These are phyloP conservation scores for Palaemon carinicauda DNA, from an alignment of 1,140 invertebrate genomes.

Conservation along the genomic window DNA sequence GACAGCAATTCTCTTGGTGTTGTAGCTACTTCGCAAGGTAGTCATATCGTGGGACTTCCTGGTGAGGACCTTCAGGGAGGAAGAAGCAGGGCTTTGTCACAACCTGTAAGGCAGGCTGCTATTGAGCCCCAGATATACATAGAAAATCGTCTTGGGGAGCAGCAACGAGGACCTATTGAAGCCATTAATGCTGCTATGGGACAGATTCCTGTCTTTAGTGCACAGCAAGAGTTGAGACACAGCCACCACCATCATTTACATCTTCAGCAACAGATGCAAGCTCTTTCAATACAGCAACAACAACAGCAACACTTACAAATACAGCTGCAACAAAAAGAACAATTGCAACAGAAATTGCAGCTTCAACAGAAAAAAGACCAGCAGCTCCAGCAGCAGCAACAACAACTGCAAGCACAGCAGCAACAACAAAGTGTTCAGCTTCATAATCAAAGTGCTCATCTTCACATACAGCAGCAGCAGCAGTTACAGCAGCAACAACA, in stretches of 20 bases:
- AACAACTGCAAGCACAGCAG: constrained; percentile 15
- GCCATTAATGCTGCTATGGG: constrained; percentile 49
- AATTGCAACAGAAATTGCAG: constrained; percentile 33
- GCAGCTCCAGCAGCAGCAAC: constrained; percentile 20
- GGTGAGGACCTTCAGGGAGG: constrained; percentile 30
- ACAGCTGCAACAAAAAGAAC: constrained; percentile 12
- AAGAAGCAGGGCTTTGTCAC: constrained; percentile 29
- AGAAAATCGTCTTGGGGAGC: constrained; percentile 39
- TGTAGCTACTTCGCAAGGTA: background rate
- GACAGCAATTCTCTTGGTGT: constrained; percentile 28
- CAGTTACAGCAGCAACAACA: constrained; percentile 38
- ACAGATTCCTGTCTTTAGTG: constrained; percentile 47
- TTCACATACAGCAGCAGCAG: constrained; percentile 33
- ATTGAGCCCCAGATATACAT: constrained; percentile 42
- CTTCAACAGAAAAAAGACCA: constrained; percentile 11
- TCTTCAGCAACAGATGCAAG: constrained; percentile 51
- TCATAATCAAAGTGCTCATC: background rate
- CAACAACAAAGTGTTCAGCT: constrained; percentile 26
- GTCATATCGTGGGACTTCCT: constrained; percentile 9
- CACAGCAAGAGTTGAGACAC: constrained; percentile 49
- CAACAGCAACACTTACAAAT: constrained; percentile 15
- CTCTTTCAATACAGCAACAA: constrained; percentile 36
- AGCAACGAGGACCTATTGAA: constrained; percentile 49
- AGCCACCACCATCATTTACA: constrained; percentile 49
- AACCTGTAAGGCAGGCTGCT: constrained; percentile 36